Base-by-base conservation (phyloP, 2,888 invertebrate species). In the Catocala fraxini region DNA sequence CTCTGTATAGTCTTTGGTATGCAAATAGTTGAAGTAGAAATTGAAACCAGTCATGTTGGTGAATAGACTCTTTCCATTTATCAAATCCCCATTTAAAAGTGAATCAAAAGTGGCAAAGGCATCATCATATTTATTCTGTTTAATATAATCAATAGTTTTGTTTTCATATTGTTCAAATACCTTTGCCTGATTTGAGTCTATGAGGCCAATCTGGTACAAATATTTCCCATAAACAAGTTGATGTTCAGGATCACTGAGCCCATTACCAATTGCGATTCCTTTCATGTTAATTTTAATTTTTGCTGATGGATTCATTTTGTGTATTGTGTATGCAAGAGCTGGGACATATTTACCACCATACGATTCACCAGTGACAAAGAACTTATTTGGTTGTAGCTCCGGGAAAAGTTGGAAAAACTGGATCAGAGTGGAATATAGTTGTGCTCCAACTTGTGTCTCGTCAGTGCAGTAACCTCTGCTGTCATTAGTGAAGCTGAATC, bases 361-460 rank as follows among this genome's bases (percentile, higher is more conserved):
- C 0, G 98, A 98, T 91, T 99, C 98, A 0, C 99, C 99, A 0
- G 97, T 96, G 0, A 98, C 96, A 91, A 96, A 99, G 86, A 99
- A 98, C 55, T 97, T 97, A 77, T 96, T 97, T 0, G 91, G 83
- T 80, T 96, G 96, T 35, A 97, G 90, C 76, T 97, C 96, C 0
- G 97, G 96, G 84, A 98, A 99, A 0, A 99, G 84, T 69, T 96
- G 94, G 86, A 98, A 98, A 85, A 99, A 97, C 86, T 99, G 99
- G 45, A 94, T 89, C 4, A 98, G 80, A 0, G 97, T 97, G 56
- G 95, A 95, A 81, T 98, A 97, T 6, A 99, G 87, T 85, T 99
- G 96, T 54, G 95, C 95, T 0, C 97, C 98, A 0, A 99, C 97
- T 83, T 97, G 96, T 0, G 95, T 96, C 88, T 98, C 97, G 85